These are phyloP conservation scores for Epinephelus cyanopodus DNA, from an alignment of 2,113 vertebrate species.

Conservation along the genomic window DNA sequence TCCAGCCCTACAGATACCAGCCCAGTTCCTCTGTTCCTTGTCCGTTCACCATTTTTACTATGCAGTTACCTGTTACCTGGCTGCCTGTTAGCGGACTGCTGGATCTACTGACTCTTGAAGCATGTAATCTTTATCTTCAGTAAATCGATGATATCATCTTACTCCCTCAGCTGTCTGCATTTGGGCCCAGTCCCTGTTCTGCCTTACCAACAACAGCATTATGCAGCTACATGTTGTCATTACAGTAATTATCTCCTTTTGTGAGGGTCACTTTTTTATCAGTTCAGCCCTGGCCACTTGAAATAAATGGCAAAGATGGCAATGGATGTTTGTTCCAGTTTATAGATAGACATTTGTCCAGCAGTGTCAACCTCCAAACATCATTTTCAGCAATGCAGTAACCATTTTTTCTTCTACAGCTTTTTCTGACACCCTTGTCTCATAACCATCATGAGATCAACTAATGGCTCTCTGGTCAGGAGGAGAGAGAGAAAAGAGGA, in stretches of 20 bases:
- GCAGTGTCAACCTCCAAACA: not conserved
- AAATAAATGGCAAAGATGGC: conserved; percentile 33
- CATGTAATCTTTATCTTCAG: too few relatives aligned
- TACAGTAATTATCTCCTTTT: conserved; percentile 39
- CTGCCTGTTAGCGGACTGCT: too few relatives aligned
- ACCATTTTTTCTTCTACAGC: not conserved
- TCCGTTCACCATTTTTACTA: too few relatives aligned
- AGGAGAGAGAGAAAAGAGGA: conserved; percentile 1
- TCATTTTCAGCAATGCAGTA: conserved; percentile 2
- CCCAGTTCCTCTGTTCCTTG: too few relatives aligned
- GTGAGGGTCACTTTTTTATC: conserved; percentile 32
- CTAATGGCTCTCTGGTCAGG: conserved; percentile 45
- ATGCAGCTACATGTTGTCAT: conserved; percentile 33
- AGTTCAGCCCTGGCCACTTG: conserved; percentile 27
- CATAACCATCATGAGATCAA: conserved; percentile 36
- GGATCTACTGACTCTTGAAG: too few relatives aligned
- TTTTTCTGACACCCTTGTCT: conserved; percentile 17
- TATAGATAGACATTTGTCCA: conserved; percentile 16
- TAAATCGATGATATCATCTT: too few relatives aligned
- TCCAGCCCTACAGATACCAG: too few relatives aligned
- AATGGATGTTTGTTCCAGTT: conserved; percentile 20
- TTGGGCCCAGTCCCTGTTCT: too few relatives aligned
- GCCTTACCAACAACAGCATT: not conserved
- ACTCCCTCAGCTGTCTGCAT: too few relatives aligned
- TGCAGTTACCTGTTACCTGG: too few relatives aligned